phyloP scores from a whole-genome alignment of 1,140 invertebrate species.

The Pseudomyrmex cubaensis region DNA sequence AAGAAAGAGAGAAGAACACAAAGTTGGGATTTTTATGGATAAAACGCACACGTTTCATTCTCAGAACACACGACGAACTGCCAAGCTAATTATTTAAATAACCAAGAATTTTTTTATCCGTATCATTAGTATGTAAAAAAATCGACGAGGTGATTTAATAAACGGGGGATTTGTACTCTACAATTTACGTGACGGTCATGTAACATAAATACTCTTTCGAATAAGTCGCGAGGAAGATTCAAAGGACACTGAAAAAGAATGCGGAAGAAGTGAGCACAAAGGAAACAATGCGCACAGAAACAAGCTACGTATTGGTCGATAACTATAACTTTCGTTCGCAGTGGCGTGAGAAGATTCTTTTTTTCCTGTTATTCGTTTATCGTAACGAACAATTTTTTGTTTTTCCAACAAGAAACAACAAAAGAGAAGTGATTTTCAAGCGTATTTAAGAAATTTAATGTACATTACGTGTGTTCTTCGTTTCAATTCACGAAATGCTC shows the following conservation, averaged over 20 bases:
- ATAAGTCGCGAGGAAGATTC: slow-evolving; percentile 62
- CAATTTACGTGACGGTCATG: slow-evolving; percentile 76
- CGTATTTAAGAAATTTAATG: slow-evolving; percentile 1
- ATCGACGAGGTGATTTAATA: slow-evolving; percentile 71
- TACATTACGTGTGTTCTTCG: slow-evolving; percentile 3
- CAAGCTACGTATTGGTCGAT: slow-evolving; percentile 29
- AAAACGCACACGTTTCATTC: slow-evolving; percentile 69
- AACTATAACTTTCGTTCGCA: slow-evolving; percentile 26
- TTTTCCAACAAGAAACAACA: background rate
- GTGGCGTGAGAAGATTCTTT: slow-evolving; percentile 40
- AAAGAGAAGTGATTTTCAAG: background rate
- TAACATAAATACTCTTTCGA: slow-evolving; percentile 66
- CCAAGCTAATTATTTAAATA: slow-evolving; percentile 83
- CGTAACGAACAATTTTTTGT: background rate
- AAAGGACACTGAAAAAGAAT: slow-evolving; percentile 40
- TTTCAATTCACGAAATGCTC: slow-evolving; percentile 3
- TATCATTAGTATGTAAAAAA: slow-evolving; percentile 83
- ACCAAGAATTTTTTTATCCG: slow-evolving; percentile 85
- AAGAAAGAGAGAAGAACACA: background rate
- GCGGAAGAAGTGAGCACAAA: background rate
- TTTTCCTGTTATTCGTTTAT: slow-evolving; percentile 55
- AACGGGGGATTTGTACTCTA: slow-evolving; percentile 79
- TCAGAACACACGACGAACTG: slow-evolving; percentile 82
- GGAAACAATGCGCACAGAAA: slow-evolving; percentile 14
- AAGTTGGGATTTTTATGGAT: slow-evolving; percentile 49